Conservation (phyloP, 2,888 invertebrate genomes). For the Sesia apiformis region DNA sequence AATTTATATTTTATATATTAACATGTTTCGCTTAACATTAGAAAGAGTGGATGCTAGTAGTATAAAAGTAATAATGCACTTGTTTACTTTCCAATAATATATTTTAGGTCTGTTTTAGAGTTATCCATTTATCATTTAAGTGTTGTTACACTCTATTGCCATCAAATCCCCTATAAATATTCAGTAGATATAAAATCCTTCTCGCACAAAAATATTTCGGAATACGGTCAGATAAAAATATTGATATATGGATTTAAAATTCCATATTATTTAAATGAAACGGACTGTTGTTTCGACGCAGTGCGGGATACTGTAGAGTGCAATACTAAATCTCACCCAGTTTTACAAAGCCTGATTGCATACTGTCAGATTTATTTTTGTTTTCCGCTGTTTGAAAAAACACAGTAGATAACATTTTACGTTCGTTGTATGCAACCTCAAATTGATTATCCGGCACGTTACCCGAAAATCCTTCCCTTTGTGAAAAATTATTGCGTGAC, state of each 20-base stretch:
- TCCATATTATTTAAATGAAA: background rate
- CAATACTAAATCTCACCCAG: background rate
- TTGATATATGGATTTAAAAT: background rate
- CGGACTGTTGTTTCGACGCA: background rate
- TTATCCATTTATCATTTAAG: too few species aligned
- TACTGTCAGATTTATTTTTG: slow-evolving; percentile 5
- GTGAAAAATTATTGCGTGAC: too few species aligned
- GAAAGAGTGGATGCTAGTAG: slow-evolving; percentile 5
- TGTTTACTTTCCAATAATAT: too few species aligned
- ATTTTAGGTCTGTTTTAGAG: too few species aligned
- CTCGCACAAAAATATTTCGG: background rate
- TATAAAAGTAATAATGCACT: too few species aligned
- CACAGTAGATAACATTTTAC: background rate
- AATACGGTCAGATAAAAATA: background rate
- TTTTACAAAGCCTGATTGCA: slow-evolving; percentile 7
- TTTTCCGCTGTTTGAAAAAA: background rate
- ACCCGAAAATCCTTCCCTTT: too few species aligned
- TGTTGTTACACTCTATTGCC: too few species aligned
- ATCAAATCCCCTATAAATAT: too few species aligned
- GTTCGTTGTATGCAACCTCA: too few species aligned
- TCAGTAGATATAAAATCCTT: background rate
- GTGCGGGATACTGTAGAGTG: background rate
- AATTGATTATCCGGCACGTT: background rate
- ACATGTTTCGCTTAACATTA: slow-evolving; percentile 6
- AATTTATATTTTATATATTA: background rate